phyloP scores from a whole-genome alignment of 2,888 invertebrate species.

The Morinoia aosen region DNA sequence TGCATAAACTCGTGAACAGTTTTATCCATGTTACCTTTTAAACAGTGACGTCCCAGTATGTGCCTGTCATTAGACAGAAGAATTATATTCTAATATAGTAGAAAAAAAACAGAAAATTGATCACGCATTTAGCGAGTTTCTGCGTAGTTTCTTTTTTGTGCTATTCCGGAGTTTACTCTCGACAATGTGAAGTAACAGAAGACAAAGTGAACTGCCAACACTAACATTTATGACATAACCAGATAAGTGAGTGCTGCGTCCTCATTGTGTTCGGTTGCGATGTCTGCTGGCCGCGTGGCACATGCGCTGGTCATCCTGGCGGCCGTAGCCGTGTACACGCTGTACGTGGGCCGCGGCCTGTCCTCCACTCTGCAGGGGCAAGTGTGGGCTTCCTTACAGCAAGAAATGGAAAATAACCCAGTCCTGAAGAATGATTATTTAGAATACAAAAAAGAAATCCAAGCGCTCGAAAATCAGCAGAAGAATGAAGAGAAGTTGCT shows the following conservation, averaged over 20 bases:
- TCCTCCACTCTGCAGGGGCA: slow-evolving; percentile 53
- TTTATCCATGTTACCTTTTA: not conserved
- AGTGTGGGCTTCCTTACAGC: slow-evolving; percentile 49
- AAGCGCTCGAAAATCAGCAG: not conserved
- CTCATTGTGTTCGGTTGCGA: not conserved
- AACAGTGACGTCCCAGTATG: not conserved
- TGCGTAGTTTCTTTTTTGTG: not conserved
- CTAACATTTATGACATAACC: not conserved
- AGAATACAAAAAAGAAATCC: slow-evolving; percentile 54
- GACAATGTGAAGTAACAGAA: not conserved
- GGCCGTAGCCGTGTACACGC: slow-evolving; percentile 58
- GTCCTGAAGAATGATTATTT: slow-evolving; percentile 57
- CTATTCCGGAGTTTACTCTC: not conserved
- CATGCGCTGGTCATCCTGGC: slow-evolving; percentile 59
- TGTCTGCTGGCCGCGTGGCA: slow-evolving; percentile 38
- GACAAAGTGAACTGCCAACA: not conserved
- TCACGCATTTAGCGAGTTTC: not conserved
- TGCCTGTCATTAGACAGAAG: not conserved
- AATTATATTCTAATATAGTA: not conserved
- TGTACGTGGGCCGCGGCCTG: slow-evolving; percentile 55
- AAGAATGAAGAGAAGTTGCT: slow-evolving; percentile 55
- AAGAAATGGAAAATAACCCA: slow-evolving; percentile 59
- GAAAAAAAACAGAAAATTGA: not conserved
- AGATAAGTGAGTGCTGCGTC: not conserved
- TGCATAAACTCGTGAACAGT: no score